Evolutionary conservation across 2,888 invertebrate genomes (phyloP).

Genomic region (Syrista parreyssii): DNA sequence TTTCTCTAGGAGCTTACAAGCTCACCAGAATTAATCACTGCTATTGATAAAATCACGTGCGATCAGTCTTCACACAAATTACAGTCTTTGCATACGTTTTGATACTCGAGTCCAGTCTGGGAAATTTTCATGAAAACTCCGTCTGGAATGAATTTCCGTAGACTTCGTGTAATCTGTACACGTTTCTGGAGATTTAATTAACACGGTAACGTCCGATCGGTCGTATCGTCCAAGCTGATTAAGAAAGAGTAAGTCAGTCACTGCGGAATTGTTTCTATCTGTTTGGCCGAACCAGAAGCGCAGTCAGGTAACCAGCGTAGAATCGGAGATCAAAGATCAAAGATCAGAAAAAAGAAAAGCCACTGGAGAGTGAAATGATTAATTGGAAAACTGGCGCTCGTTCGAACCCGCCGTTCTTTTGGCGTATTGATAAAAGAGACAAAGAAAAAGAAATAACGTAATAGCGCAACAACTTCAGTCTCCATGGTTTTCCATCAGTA

Average conservation of each 20-base stretch:
- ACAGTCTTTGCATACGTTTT: too few species aligned
- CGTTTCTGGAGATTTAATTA: too few species aligned
- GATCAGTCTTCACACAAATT: too few species aligned
- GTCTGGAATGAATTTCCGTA: too few species aligned
- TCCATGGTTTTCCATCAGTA: conserved; percentile 24
- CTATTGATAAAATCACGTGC: too few species aligned
- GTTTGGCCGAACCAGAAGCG: conserved; percentile 64
- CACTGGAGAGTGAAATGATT: conserved; percentile 26
- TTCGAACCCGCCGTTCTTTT: background rate
- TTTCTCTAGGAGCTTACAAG: too few species aligned
- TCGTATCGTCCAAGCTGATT: too few species aligned
- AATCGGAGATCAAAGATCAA: conserved; percentile 22
- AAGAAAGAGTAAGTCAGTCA: conserved; percentile 40
- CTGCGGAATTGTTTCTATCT: conserved; percentile 59
- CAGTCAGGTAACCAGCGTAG: conserved; percentile 61
- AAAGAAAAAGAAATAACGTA: background rate
- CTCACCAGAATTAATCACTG: too few species aligned
- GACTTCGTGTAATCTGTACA: too few species aligned
- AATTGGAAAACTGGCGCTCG: background rate
- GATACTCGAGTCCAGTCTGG: too few species aligned
- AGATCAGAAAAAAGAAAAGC: conserved; percentile 19
- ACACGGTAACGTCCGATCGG: too few species aligned
- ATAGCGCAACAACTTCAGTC: conserved; percentile 15
- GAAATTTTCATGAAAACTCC: too few species aligned
- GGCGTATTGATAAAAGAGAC: background rate